These are phyloP conservation scores for Cylindroiulus punctatus DNA, from an alignment of 2,888 invertebrate genomes.

Conservation along the genomic window DNA sequence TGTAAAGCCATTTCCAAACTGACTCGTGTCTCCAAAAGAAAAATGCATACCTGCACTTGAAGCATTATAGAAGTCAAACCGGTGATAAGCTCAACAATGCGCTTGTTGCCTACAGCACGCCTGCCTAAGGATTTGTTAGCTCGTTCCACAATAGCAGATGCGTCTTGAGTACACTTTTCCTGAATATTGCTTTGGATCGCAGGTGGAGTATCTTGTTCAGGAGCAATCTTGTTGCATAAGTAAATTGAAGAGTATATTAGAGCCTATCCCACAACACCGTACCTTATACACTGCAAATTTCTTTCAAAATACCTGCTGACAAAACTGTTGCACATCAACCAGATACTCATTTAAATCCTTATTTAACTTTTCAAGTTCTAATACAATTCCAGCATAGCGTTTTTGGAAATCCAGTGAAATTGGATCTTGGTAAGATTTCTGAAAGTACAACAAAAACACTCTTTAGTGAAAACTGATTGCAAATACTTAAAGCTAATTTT, in stretches of 20 bases:
- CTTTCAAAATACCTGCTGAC: constrained; percentile 72
- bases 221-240: constrained; percentile 77
- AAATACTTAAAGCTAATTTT: too few species aligned
- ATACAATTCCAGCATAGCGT: constrained; percentile 84
- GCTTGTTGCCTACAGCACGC: constrained; percentile 63
- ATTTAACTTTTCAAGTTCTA: constrained; percentile 92
- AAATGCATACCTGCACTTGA: constrained; percentile 86
- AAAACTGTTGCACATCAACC: constrained; percentile 83
- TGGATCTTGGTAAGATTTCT: constrained; percentile 79
- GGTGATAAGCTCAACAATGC: constrained; percentile 80
- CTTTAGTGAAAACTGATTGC: too few species aligned
- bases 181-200: constrained; percentile 75
- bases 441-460: constrained; percentile 55
- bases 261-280: background rate
- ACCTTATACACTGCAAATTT: background rate
- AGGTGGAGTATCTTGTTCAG: constrained; percentile 81
- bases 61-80: constrained; percentile 89
- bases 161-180: constrained; percentile 87
- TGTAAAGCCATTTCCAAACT: background rate
- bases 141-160: constrained; percentile 79
- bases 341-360: constrained; percentile 85
- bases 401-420: constrained; percentile 89
- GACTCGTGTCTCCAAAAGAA: background rate
- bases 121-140: constrained; percentile 56
- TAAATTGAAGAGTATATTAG: constrained; percentile 19